Evolutionary conservation across 2,888 invertebrate genomes (phyloP).

Genomic region (Drosophila seclusa): DNA sequence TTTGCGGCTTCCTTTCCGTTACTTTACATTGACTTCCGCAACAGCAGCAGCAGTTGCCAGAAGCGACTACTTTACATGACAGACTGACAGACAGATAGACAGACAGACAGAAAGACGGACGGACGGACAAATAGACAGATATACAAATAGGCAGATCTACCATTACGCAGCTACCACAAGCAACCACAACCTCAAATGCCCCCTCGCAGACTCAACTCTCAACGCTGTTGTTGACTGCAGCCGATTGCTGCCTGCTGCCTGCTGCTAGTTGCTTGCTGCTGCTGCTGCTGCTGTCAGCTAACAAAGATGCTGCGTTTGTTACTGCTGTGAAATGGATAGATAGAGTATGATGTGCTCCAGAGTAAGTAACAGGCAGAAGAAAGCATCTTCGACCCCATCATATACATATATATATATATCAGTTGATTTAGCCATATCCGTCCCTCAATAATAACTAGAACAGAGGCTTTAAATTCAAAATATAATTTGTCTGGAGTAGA

Average conservation of each 20-base stretch:
- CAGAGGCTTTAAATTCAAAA: not conserved
- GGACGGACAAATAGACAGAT: constrained; percentile 19
- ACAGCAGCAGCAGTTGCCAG: constrained; percentile 38
- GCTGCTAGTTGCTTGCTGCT: constrained; percentile 13
- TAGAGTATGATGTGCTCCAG: not conserved
- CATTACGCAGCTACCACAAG: not conserved
- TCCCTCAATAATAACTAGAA: not conserved
- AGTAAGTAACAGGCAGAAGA: not conserved
- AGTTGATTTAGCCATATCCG: not conserved
- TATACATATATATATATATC: not conserved
- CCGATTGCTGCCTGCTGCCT: constrained; percentile 14
- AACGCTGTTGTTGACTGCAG: constrained; percentile 1
- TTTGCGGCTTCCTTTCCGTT: constrained; percentile 66
- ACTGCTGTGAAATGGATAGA: not conserved
- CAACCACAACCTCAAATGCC: not conserved
- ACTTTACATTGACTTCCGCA: constrained; percentile 71
- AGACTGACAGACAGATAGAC: constrained; percentile 20
- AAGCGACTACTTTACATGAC: constrained; percentile 27
- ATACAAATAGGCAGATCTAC: constrained; percentile 5
- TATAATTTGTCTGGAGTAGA: not conserved
- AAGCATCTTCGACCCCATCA: not conserved
- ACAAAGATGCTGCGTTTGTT: constrained; percentile 35
- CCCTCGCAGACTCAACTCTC: not conserved
- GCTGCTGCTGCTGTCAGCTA: constrained; percentile 38
- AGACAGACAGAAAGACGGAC: not conserved